phyloP scores from a whole-genome alignment of 2,113 vertebrate genomes.

The Xiphophorus maculatus region DNA sequence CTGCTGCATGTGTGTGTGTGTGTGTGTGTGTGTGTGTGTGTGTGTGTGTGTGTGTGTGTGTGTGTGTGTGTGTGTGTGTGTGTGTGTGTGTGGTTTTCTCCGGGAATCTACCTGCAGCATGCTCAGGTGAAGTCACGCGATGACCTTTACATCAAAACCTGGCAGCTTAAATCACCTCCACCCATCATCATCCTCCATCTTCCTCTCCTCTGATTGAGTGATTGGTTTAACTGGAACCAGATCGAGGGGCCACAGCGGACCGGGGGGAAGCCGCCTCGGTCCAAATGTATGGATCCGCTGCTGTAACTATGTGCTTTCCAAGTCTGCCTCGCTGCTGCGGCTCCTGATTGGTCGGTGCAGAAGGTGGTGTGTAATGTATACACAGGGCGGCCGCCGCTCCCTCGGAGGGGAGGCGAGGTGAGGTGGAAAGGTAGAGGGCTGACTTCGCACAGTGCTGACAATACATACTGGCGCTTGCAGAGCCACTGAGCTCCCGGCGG shows the following conservation, averaged over 20 bases:
- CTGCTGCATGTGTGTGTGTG: constrained; percentile 5
- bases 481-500: constrained; percentile 9
- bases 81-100: constrained; percentile 27
- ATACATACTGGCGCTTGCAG: constrained; percentile 41
- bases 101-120: constrained; percentile 8
- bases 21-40: constrained; percentile 32
- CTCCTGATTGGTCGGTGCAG: constrained; percentile 70
- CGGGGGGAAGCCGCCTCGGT: constrained; percentile 64
- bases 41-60: constrained; percentile 23
- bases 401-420: constrained; percentile 49
- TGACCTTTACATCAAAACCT: constrained; percentile 47
- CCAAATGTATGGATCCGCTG: constrained; percentile 64
- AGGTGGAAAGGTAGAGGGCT: constrained; percentile 47
- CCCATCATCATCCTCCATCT: background rate
- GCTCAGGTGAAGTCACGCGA: constrained; percentile 34
- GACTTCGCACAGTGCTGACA: constrained; percentile 65
- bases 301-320: constrained; percentile 77
- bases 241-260: constrained; percentile 36
- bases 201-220: constrained; percentile 29
- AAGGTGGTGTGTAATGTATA: constrained; percentile 73
- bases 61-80: constrained; percentile 12
- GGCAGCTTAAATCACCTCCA: constrained; percentile 45
- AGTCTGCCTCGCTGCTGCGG: constrained; percentile 72
- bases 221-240: constrained; percentile 48
- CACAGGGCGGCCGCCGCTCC: constrained; percentile 48